Evolutionary conservation across 2,888 invertebrate genomes (phyloP), one percentile per base, ranked within the genome.

Genomic region (Julus scandinavius): DNA sequence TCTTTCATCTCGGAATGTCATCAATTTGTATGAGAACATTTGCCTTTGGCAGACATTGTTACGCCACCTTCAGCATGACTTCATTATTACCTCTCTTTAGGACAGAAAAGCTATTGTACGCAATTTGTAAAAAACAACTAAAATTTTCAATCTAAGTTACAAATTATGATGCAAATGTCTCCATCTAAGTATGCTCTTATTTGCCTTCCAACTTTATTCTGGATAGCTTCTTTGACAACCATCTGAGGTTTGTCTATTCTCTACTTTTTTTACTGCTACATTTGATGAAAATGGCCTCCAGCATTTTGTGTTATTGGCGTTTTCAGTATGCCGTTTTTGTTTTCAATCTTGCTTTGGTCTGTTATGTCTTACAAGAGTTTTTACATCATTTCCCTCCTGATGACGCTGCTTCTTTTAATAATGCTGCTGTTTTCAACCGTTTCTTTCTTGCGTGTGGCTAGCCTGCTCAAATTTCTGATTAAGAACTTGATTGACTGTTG

Each of bases 201-300:
- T 20, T 63, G 63, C 63, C n/a, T 63, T 63, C 54, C 54, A 54
- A 54, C 13, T 5, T 9, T 54, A 54, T 54, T 54, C 63, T 63
- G 63, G 63, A 63, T 63, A 63, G 20, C 63, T 63, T 9, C 63
- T 63, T 63, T 20, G 63, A 63, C 63, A n/a, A 63, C 63, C 63
- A 63, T 63, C 63, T 63, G 63, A 63, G 63, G 63, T 63, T 63
- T 63, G 63, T 63, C 63, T 63, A 63, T 63, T 50, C n/a, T 63
- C n/a, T n/a, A n/a, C n/a, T n/a, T n/a, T 63, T n/a, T 63, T 63
- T 63, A 6, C 63, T n/a, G 63, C 54, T 7, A 9, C 17, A 17
- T 58, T 15, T 49, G 49, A 49, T 49, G 49, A 49, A 49, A 49
- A 49, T 9, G 6, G 9, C 6, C 54, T 54, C 15, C 7, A 2